Percentiles rank a stretch among this genome's conserved stretches.
Evolutionary conservation across 2,888 invertebrate species (phyloP).

Genomic region (Synergus laeviventris): DNA sequence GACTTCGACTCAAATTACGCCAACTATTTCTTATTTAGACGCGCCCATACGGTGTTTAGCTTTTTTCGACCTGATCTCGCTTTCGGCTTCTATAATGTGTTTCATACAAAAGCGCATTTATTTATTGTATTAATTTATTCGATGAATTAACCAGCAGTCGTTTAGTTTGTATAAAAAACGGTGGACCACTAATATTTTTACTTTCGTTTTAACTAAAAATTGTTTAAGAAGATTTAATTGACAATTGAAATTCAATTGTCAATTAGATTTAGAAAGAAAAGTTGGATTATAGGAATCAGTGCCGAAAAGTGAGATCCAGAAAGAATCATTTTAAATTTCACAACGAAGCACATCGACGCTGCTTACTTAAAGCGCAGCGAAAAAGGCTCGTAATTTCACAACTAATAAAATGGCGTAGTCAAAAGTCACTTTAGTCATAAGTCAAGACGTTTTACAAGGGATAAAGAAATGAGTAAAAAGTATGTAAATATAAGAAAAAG

Average conservation of each 20-base stretch:
- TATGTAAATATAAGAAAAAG: conserved; percentile 43
- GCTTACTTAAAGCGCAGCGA: conserved; percentile 20
- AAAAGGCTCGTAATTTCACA: conserved; percentile 41
- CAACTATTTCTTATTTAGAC: conserved; percentile 19
- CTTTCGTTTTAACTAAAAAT: not conserved
- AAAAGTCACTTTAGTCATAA: conserved; percentile 19
- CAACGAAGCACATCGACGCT: conserved; percentile 31
- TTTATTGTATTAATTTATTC: not conserved
- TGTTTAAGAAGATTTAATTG: not conserved
- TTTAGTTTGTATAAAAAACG: not conserved
- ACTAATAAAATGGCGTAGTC: conserved; percentile 14
- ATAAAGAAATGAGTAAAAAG: conserved; percentile 42
- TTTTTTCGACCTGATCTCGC: conserved; percentile 18
- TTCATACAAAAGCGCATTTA: conserved; percentile 28
- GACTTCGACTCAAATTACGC: conserved; percentile 27
- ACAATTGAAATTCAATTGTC: not conserved
- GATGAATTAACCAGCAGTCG: not conserved
- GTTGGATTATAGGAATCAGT: not conserved
- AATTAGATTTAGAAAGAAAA: not conserved
- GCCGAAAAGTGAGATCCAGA: conserved; percentile 10
- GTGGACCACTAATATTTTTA: not conserved
- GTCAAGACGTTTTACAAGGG: conserved; percentile 17
- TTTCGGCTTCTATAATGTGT: conserved; percentile 7
- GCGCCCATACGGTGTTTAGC: conserved; percentile 21
- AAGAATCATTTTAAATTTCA: conserved; percentile 1